These are phyloP conservation scores for Anolis apletophallus DNA, from an alignment of 2,797 vertebrate genomes.

Conservation along the genomic window DNA sequence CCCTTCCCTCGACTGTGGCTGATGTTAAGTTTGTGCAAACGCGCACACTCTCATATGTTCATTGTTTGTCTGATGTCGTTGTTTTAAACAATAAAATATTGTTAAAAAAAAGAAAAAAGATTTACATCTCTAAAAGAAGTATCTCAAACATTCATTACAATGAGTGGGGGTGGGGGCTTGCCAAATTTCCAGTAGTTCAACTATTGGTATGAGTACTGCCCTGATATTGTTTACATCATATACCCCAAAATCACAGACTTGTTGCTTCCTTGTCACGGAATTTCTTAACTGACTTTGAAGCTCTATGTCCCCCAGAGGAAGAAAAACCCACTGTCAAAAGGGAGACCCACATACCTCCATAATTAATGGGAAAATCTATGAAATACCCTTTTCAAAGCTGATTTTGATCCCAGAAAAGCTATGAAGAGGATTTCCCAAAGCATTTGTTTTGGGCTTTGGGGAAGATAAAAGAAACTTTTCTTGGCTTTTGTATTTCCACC, in stretches of 20 bases:
- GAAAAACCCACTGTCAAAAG: background rate
- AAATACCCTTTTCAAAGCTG: background rate
- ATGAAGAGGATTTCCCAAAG: background rate
- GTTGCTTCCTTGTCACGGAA: background rate
- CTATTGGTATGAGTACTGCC: background rate
- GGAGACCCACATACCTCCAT: background rate
- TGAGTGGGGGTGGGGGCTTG: background rate
- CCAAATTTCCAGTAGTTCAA: background rate
- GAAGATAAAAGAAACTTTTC: slow-evolving; percentile 18
- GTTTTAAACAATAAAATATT: too few relatives aligned
- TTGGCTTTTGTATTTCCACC: slow-evolving; percentile 10
- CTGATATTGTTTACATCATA: background rate
- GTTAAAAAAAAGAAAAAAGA: too few relatives aligned
- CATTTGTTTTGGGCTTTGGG: background rate
- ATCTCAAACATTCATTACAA: background rate
- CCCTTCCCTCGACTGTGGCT: too few relatives aligned
- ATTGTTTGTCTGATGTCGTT: too few relatives aligned
- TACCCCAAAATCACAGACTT: background rate
- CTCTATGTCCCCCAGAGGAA: background rate
- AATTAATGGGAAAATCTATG: background rate
- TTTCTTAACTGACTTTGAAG: background rate
- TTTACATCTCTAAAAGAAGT: background rate
- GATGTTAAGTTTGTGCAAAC: too few relatives aligned
- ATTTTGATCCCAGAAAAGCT: background rate
- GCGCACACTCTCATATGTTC: too few relatives aligned